Base-by-base conservation (phyloP, 2,888 invertebrate genomes). In the Tipula helvola region DNA sequence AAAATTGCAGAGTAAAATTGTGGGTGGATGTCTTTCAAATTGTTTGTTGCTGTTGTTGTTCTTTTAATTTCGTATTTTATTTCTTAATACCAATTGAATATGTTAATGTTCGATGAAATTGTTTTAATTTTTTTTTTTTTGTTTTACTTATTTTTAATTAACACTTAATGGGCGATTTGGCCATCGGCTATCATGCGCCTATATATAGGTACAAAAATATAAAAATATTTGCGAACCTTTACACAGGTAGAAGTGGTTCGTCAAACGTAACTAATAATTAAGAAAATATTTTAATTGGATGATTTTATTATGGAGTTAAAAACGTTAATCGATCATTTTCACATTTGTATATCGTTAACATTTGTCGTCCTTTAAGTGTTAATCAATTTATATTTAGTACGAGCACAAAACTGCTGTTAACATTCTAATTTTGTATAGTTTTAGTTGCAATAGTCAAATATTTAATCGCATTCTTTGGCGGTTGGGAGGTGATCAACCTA, bases 1-100 rank as follows among this genome's bases (percentile, higher is more conserved):
- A 71, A 71, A 71, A 28, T 71, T 71, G 71, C 71, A 28, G 52
- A 52, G 71, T 71, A 71, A 71, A 71, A 71, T 71, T 71, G 71
- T 71, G 71, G 71, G 71, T 71, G 71, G 71, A 71, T 71, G 71
- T 71, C 71, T 71, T 71, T 71, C 71, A 71, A 71, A 71, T 71
- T 71, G 52, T n/a, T 52, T 52, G 52, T 44, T 44, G 52, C 52
- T 52, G 52, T 52, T 52, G 52, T 71, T 71, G 71, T 71, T 71
- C 71, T 18, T 71, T 71, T 71, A 28, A 28, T 71, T 71, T 71
- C 1, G 71, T 71, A 28, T 71, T 71, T 71, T 71, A 71, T 71
- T 71, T 71, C 71, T 71, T 71, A 71, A 71, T 71, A 71, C 71
- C 71, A 71, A 71, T 71, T 71, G 71, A 71, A 71, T 71, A 71